Base-by-base conservation (phyloP, 2,113 vertebrate species). In the Stomatorhinus ivindoensis region DNA sequence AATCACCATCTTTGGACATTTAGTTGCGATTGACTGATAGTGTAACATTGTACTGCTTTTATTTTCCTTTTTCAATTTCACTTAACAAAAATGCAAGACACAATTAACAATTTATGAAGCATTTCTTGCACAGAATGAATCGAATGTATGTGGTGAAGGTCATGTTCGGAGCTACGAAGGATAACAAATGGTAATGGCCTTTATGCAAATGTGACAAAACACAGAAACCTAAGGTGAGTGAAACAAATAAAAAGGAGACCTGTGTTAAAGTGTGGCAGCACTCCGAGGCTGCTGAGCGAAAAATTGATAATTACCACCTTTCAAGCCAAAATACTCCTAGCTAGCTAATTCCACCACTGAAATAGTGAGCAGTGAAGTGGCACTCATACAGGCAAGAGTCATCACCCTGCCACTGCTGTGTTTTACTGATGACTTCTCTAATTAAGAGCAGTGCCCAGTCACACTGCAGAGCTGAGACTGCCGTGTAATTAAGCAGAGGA, bases 271-370 rank as follows among this genome's bases (percentile, higher is more conserved):
- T 65, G 76, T 86, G 85, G 87, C 58, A 88, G 24, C 17, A 87
- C 76, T 58, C 87, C 35, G 65, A 88, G 89, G 88, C 58, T 88
- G 69, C n/a, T 35, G 76, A 61, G 73, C 5, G 76, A 85, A 48
- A 87, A 89, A 89, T 61, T 31, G 35, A 42, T 92, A 89, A 92
- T 92, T 92, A 88, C 83, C 46, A 85, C 88, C 85, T 88, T 86
- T 48, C 90, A 88, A 73, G 89, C 46, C 50, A 44, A 61, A 89
- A 55, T 89, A 48, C 58, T 87, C 47, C 8, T 69, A 73, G 91
- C 89, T 82, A 69, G 46, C 50, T 89, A 90, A 92, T 92, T 89
- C 88, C 86, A 80, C 24, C 80, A 76, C 84, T 35, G 55, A 87
- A 50, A 86, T 80, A 58, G 48, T 27, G 47, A 65, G 50, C 47